Base-by-base conservation (phyloP, 1,140 invertebrate species). In the Parapsyche elsis region DNA sequence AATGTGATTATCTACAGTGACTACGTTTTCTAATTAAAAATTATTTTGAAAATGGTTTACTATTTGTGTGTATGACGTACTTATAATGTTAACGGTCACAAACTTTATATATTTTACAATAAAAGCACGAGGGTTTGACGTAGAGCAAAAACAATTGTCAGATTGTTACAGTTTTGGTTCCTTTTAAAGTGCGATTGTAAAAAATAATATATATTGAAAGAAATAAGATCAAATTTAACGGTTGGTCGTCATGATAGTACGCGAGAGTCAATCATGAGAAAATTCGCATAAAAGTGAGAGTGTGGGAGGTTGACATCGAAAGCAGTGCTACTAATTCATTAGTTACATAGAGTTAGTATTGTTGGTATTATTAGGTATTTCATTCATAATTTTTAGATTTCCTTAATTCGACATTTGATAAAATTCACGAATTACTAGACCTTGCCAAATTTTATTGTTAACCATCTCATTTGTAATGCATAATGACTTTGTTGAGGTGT, bases 111-210 rank as follows among this genome's bases (percentile, higher is more conserved):
- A 74, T 30, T 74, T 74, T 74, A 44, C 45, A 49, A 21, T 23
- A 10, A 71, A 49, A 74, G 71, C n/a, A 16, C 10, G 38, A 74
- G 10, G 16, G 53, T 4, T 23, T 23, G 49, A 10, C n/a, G 24
- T 76, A 61, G 19, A 19, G 74, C 74, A 59, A 76, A 76, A 76
- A 76, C 74, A 76, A 76, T 76, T 59, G 74, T 59, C 16, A 74
- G 71, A 23, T 21, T 61, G 71, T 46, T 74, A 74, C 71, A 74
- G 30, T 74, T 61, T 46, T 21, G 21, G 14, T 71, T 30, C 38
- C 74, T 12, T 7, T 21, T 59, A 16, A 76, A 76, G 59, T 76
- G 73, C 73, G 21, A 75, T 75, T 23, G 74, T 49, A 76, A 59
- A 76, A 46, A 76, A 61, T 24, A 59, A 24, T 46, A 76, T 24